Conservation (phyloP, 1,140 invertebrate genomes). For the Dryas iulia region DNA sequence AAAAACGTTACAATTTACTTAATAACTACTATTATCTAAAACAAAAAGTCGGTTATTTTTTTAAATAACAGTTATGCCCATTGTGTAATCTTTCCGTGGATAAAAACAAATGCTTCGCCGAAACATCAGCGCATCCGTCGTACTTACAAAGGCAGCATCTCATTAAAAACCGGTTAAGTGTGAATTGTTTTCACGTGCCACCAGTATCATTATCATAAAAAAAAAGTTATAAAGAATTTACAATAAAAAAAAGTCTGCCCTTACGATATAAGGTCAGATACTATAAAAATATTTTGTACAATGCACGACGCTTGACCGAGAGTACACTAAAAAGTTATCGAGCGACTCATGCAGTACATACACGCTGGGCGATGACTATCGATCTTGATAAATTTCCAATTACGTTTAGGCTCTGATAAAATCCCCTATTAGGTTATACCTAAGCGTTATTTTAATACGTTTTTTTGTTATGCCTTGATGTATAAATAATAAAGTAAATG, state of each 20-base stretch:
- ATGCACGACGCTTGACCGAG: neutral
- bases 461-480: neutral
- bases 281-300: neutral
- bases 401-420: neutral
- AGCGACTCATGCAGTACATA: neutral
- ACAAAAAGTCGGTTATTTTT: slow-evolving; percentile 1
- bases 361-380: neutral
- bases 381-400: slow-evolving; percentile 14
- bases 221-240: slow-evolving; percentile 4
- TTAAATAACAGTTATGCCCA: slow-evolving; percentile 21
- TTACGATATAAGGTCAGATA: slow-evolving; percentile 5
- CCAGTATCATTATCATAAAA: slow-evolving; percentile 13
- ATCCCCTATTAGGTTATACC: neutral
- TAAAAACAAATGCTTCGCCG: slow-evolving; percentile 39
- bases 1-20: too few relatives aligned
- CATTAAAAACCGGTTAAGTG: slow-evolving; percentile 40
- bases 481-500: neutral
- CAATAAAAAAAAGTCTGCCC: neutral
- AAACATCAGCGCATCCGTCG: slow-evolving; percentile 34
- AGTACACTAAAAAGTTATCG: neutral
- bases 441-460: neutral
- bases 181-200: slow-evolving; percentile 38
- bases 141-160: slow-evolving; percentile 30
- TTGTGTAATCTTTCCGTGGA: slow-evolving; percentile 11
- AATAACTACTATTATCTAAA: too few relatives aligned